A percentile compares a stretch with the other conserved stretches of the same genome.
These are phyloP conservation scores for Pelodiscus sinensis DNA, from an alignment of 2,113 vertebrate genomes.

Conservation along the genomic window DNA sequence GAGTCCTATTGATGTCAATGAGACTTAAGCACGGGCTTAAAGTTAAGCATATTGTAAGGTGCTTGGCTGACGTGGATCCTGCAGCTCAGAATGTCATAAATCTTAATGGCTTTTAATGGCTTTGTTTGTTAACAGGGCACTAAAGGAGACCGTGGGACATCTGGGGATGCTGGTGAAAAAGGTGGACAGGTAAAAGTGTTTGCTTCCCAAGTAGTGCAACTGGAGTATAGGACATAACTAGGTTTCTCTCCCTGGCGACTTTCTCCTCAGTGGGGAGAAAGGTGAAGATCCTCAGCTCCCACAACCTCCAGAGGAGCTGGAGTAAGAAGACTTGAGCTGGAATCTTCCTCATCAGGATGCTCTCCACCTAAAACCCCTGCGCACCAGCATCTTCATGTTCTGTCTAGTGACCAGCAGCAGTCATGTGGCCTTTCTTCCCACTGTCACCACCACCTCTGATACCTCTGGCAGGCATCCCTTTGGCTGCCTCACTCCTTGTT, in stretches of 20 bases:
- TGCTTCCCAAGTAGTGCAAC: neutral
- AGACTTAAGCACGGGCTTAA: neutral
- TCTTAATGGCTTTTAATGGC: neutral
- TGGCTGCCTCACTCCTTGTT: neutral
- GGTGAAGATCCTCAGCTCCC: neutral
- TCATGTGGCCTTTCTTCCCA: neutral
- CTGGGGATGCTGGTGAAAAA: constrained; percentile 86
- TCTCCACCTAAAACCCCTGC: neutral
- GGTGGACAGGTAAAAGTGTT: constrained; percentile 85
- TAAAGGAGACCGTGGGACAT: constrained; percentile 87
- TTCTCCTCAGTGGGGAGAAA: neutral
- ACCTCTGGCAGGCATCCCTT: neutral
- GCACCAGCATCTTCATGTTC: neutral
- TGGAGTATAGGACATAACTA: neutral
- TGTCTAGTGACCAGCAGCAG: neutral
- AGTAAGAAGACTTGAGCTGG: neutral
- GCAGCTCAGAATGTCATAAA: constrained; percentile 11
- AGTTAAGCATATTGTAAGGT: neutral
- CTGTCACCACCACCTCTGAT: neutral
- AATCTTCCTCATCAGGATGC: neutral
- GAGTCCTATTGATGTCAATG: neutral
- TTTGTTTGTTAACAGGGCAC: constrained; percentile 78
- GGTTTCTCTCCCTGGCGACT: neutral
- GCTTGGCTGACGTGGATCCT: constrained; percentile 13
- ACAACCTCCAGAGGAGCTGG: neutral